These are phyloP conservation scores for Temnothorax rugatulus DNA, from an alignment of 2,888 invertebrate genomes.

Conservation along the genomic window DNA sequence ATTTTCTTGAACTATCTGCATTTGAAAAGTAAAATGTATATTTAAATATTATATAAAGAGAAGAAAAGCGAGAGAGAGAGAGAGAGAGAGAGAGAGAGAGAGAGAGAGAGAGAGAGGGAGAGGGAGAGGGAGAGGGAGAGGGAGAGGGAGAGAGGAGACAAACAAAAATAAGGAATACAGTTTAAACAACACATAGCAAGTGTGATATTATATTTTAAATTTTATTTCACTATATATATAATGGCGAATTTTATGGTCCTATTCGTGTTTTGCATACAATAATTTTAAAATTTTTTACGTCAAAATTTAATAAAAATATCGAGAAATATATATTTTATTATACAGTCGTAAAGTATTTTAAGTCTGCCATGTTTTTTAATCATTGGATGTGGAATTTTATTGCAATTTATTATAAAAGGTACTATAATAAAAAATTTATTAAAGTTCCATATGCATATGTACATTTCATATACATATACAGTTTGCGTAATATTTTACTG, in stretches of 20 bases:
- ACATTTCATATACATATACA: neutral
- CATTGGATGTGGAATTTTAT: neutral
- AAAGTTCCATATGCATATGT: neutral
- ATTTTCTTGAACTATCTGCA: constrained; percentile 32
- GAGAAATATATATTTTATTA: constrained; percentile 2
- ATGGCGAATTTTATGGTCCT: neutral
- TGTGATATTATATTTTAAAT: neutral
- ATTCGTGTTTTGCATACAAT: neutral
- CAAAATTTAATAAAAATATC: neutral
- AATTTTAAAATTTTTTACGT: neutral
- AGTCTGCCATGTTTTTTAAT: neutral
- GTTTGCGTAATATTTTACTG: neutral
- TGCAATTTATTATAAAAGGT: neutral
- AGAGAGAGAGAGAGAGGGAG: neutral
- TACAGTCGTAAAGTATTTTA: neutral
- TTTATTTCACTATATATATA: neutral
- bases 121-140: neutral
- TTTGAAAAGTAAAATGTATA: neutral
- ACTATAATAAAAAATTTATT: constrained; percentile 18
- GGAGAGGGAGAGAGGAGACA: no score
- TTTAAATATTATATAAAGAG: neutral
- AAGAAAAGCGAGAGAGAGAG: neutral
- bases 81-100: no score
- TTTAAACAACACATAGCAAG: neutral
- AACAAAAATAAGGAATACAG: neutral